Conservation (phyloP, 2,888 invertebrate genomes). For the Pantelozetes paolii region DNA sequence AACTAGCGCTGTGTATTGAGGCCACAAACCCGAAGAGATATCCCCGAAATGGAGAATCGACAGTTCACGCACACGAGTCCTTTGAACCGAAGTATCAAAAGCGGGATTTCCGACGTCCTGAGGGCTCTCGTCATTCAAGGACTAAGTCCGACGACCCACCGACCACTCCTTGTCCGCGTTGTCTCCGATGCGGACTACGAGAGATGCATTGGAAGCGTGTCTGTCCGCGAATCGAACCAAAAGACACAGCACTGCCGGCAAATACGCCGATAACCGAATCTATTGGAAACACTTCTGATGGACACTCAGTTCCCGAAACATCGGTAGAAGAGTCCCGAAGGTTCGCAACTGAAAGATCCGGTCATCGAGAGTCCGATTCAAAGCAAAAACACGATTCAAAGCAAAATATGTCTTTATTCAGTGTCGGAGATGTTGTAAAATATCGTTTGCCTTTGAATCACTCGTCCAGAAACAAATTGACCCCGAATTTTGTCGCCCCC, state of each 20-base stretch:
- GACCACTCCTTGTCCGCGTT: not conserved
- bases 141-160: not conserved
- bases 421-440: not conserved
- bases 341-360: not conserved
- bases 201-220: not conserved
- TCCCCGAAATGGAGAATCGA: no score
- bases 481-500: not conserved
- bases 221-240: not conserved
- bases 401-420: not conserved
- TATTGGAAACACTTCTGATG: not conserved
- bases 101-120: no score
- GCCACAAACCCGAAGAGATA: no score
- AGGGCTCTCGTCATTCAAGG: no score
- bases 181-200: not conserved
- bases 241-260: no score
- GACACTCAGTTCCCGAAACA: not conserved
- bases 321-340: not conserved
- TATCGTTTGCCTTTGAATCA: not conserved
- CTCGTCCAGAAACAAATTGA: not conserved
- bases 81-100: no score
- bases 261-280: no score
- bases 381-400: not conserved
- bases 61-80: no score
- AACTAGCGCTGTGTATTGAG: no score
- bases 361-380: not conserved